These are phyloP conservation scores for Tychaedon coryphoeus DNA, from an alignment of 2,113 vertebrate genomes.

Conservation along the genomic window DNA sequence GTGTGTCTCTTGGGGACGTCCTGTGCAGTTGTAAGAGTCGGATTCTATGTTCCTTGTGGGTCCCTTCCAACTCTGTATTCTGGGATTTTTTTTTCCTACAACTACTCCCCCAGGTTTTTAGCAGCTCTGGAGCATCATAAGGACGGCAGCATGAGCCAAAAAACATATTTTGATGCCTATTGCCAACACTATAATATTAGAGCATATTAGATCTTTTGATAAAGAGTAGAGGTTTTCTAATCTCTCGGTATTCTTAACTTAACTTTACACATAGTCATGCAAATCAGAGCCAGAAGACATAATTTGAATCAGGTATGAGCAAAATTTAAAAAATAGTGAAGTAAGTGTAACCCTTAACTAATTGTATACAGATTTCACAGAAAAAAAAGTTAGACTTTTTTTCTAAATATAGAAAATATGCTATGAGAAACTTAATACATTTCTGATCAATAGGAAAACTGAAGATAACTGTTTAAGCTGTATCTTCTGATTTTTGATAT, in stretches of 20 bases:
- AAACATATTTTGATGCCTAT: background rate
- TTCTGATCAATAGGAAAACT: background rate
- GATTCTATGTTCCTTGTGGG: background rate
- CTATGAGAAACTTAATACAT: background rate
- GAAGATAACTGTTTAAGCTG: background rate
- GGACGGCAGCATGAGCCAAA: background rate
- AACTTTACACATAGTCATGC: background rate
- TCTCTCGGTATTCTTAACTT: background rate
- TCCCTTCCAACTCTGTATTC: background rate
- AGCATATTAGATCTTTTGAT: background rate
- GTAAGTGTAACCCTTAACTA: background rate
- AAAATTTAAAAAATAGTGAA: background rate
- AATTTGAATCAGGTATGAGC: background rate
- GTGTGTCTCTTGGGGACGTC: background rate
- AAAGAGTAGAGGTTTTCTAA: constrained; percentile 33
- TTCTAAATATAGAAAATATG: background rate
- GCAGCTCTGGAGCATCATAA: background rate
- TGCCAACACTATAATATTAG: constrained; percentile 37
- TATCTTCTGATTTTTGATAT: background rate
- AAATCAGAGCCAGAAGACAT: constrained; percentile 21
- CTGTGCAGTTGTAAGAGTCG: background rate
- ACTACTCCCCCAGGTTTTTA: background rate
- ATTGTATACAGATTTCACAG: background rate
- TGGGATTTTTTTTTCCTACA: background rate
- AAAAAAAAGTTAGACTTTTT: background rate